Percentiles rank a stretch among this genome's conserved stretches.
These are phyloP conservation scores for Lepeophtheirus salmonis DNA, from an alignment of 1,140 invertebrate species.

Conservation along the genomic window DNA sequence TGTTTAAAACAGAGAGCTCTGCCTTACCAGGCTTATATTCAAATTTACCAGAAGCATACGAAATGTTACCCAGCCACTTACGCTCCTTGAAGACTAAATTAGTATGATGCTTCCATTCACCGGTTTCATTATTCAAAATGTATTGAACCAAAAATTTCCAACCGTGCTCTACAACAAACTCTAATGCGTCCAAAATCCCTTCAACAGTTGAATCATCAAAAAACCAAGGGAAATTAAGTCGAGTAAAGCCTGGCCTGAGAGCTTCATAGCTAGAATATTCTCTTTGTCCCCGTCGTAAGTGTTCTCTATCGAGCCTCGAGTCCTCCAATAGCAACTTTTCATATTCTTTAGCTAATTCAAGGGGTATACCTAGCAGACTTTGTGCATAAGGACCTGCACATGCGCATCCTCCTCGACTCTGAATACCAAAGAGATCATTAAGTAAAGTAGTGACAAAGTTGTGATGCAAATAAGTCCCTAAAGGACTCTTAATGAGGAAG, in stretches of 20 bases:
- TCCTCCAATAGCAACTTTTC: slow-evolving; percentile 53
- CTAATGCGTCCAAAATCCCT: slow-evolving; percentile 61
- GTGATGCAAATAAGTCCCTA: slow-evolving; percentile 62
- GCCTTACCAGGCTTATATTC: slow-evolving; percentile 15
- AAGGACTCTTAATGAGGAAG: slow-evolving; percentile 57
- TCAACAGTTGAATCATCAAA: slow-evolving; percentile 54
- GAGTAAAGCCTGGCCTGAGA: slow-evolving; percentile 61
- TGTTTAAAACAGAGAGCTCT: slow-evolving; percentile 15
- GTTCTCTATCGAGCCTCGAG: slow-evolving; percentile 42
- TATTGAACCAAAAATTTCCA: slow-evolving; percentile 79
- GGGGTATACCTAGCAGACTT: slow-evolving; percentile 60
- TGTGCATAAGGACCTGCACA: slow-evolving; percentile 67
- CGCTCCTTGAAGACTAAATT: slow-evolving; percentile 44
- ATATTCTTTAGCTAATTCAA: slow-evolving; percentile 49
- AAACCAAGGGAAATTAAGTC: slow-evolving; percentile 68
- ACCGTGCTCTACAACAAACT: slow-evolving; percentile 66
- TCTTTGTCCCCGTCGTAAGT: slow-evolving; percentile 33
- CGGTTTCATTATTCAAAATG: slow-evolving; percentile 60
- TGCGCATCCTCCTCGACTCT: slow-evolving; percentile 62
- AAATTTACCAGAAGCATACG: slow-evolving; percentile 44
- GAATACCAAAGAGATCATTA: slow-evolving; percentile 80
- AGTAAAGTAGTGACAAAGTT: slow-evolving; percentile 69
- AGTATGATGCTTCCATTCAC: slow-evolving; percentile 67
- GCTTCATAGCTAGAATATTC: slow-evolving; percentile 49
- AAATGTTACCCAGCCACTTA: slow-evolving; percentile 57